Evolutionary conservation across 2,888 invertebrate genomes (phyloP).

Genomic region (Bembecia ichneumoniformis): DNA sequence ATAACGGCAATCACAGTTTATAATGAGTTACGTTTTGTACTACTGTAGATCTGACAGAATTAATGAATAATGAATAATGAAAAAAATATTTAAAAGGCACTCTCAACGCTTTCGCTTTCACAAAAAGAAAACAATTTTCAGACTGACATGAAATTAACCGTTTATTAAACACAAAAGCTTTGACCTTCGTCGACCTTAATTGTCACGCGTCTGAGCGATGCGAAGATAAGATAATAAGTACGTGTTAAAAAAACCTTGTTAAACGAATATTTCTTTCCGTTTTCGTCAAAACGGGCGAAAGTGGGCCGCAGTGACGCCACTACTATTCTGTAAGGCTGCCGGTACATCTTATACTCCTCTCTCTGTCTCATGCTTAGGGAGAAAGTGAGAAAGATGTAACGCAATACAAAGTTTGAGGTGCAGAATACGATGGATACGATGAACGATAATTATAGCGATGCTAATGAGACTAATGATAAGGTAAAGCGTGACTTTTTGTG

Average conservation of each 20-base stretch:
- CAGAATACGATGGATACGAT: constrained; percentile 17
- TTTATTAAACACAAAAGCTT: background rate
- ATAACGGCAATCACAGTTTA: no score
- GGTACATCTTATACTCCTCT: constrained; percentile 3
- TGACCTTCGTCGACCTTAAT: constrained; percentile 4
- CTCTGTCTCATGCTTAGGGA: constrained; percentile 4
- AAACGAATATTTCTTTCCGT: constrained; percentile 8
- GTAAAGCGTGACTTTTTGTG: constrained; percentile 13
- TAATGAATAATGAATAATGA: no score
- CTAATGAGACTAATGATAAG: constrained; percentile 37
- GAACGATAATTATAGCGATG: constrained; percentile 33
- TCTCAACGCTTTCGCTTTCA: no score
- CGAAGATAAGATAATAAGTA: constrained; percentile 3
- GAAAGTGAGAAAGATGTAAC: constrained; percentile 6
- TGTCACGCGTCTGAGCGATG: constrained; percentile 2
- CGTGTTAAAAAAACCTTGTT: constrained; percentile 17
- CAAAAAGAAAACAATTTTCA: no score
- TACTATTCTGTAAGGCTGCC: constrained; percentile 8
- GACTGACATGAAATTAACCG: background rate
- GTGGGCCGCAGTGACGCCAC: constrained; percentile 16
- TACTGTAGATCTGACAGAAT: no score
- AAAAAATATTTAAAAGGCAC: no score
- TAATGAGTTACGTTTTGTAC: no score
- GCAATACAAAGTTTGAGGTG: constrained; percentile 13
- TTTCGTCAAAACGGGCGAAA: constrained; percentile 27